phyloP scores from a whole-genome alignment of 2,797 vertebrate species.

The Trematomus bernacchii region DNA sequence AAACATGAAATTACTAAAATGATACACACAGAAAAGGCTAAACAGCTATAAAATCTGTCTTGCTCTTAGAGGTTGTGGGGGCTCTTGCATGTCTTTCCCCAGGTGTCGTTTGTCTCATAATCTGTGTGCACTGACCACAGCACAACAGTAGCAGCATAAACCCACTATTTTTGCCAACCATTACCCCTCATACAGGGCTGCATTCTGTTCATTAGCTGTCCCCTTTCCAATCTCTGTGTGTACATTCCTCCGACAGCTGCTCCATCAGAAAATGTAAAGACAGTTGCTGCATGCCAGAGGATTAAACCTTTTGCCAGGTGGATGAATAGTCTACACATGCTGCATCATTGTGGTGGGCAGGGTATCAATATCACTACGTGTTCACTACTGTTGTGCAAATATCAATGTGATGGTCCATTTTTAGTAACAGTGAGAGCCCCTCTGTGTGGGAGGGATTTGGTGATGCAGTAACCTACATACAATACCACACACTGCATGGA shows the following conservation, averaged over 20 bases:
- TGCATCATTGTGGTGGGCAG: constrained; percentile 28
- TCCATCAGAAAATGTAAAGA: constrained; percentile 57
- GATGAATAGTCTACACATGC: constrained; percentile 29
- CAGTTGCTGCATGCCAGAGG: constrained; percentile 69
- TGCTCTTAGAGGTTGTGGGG: no score
- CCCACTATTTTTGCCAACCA: background rate
- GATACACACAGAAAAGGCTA: no score
- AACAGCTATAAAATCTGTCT: no score
- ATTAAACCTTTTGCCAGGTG: constrained; percentile 45
- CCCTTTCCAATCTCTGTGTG: constrained; percentile 15
- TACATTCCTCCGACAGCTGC: constrained; percentile 69
- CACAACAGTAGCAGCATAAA: background rate
- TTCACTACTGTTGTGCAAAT: constrained; percentile 15
- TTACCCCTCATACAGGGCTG: background rate
- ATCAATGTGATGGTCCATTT: constrained; percentile 16
- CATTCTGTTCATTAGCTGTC: background rate
- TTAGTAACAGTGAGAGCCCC: background rate
- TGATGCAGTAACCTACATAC: constrained; percentile 48
- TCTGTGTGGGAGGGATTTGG: constrained; percentile 25
- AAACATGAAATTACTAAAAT: no score
- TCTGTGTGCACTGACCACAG: background rate
- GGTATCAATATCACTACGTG: background rate
- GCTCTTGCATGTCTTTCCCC: no score
- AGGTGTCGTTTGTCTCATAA: no score
- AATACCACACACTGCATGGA: background rate